These are phyloP conservation scores for Papilio glaucus DNA, from an alignment of 1,140 invertebrate species.

Conservation along the genomic window DNA sequence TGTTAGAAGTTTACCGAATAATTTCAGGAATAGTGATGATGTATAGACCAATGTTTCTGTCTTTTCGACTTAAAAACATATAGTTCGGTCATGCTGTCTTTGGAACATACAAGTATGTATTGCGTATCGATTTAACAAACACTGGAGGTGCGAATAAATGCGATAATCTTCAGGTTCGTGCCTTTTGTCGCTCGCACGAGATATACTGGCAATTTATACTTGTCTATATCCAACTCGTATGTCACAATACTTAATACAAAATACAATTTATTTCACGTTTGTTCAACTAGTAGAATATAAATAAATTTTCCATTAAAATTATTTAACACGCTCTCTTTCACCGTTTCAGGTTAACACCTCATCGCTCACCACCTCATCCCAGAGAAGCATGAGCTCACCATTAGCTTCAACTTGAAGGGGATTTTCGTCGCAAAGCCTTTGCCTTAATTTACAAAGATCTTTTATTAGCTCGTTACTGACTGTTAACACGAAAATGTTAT, in stretches of 20 bases:
- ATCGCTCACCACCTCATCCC: no score
- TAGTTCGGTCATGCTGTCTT: no score
- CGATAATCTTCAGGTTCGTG: background rate
- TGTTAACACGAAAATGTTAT: no score
- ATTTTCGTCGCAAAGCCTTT: conserved; percentile 18
- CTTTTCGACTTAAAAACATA: no score
- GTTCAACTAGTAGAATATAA: no score
- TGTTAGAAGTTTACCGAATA: no score
- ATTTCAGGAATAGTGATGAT: no score
- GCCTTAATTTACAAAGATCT: conserved; percentile 2
- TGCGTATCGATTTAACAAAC: background rate
- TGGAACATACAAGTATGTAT: no score
- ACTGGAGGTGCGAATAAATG: background rate
- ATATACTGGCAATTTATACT: background rate
- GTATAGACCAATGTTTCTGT: no score
- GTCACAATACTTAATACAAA: background rate
- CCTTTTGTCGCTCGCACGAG: background rate
- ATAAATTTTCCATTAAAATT: no score
- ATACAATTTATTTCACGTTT: conserved; percentile 12
- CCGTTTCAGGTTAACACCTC: background rate
- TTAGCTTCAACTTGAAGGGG: conserved; percentile 12
- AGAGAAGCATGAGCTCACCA: conserved; percentile 13
- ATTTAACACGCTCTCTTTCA: background rate
- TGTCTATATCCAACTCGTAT: background rate
- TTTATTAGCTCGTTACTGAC: background rate